Evolutionary conservation across 2,113 vertebrate genomes (phyloP).

Genomic region (Oreochromis niloticus): DNA sequence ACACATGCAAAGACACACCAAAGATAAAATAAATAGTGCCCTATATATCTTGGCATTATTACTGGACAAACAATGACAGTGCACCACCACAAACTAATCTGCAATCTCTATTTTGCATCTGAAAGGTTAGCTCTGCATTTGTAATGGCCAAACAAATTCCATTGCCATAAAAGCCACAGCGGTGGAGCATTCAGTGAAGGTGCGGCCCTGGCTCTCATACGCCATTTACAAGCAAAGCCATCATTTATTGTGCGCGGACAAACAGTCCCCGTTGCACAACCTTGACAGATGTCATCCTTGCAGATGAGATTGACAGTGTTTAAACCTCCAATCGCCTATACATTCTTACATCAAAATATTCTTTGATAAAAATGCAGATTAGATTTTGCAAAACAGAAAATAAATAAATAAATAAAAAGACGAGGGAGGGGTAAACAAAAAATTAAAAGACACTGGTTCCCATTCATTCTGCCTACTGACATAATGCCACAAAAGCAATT

Average conservation of each 20-base stretch:
- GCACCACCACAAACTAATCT: not conserved
- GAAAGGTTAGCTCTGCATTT: conserved; percentile 17
- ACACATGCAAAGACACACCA: not conserved
- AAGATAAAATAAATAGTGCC: not conserved
- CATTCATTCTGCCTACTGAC: conserved; percentile 45
- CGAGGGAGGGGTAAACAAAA: not conserved
- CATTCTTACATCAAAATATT: conserved; percentile 5
- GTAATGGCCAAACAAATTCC: conserved; percentile 7
- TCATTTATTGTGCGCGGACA: conserved; percentile 10
- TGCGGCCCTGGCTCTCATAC: conserved; percentile 7
- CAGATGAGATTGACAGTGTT: conserved; percentile 4
- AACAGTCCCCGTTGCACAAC: not conserved
- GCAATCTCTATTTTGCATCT: conserved; percentile 1
- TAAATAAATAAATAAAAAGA: not conserved
- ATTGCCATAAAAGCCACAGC: not conserved
- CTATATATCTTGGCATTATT: not conserved
- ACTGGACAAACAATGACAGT: not conserved
- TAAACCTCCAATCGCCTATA: not conserved
- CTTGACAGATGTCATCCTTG: conserved; percentile 28
- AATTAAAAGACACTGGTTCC: not conserved
- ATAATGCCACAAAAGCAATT: conserved; percentile 66
- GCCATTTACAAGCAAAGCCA: conserved; percentile 16
- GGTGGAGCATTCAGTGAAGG: conserved; percentile 5
- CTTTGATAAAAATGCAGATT: not conserved
- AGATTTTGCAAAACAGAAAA: not conserved